Evolutionary conservation across 2,113 vertebrate species (phyloP), one percentile per base, ranked within the genome.

Genomic region (Pomatostomus ruficeps): DNA sequence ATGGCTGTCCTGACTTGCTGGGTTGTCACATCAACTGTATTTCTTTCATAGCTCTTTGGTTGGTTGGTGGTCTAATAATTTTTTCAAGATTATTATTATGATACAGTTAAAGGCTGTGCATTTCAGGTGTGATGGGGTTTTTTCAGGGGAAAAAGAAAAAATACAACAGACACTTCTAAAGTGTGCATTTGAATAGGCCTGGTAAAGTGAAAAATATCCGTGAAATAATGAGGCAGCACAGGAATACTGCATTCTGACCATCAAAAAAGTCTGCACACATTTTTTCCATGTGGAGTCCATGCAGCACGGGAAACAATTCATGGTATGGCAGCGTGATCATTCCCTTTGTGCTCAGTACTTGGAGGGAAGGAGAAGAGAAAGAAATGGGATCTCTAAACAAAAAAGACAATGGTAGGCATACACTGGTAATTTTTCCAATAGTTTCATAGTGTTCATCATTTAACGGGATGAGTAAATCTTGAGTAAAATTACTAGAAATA

Each of bases 211-310:
- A 91, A 95, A 77, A 51, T 49, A 58, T 22, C 54, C 26, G 11
- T 61, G 81, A 70, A 91, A 93, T 91, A 89, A 93, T 51, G 65
- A 90, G 78, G 85, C 46, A 88, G 71, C 48, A 59, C 20, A 91
- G 59, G 63, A 95, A 70, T 85, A 20, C n/a, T 74, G 31, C 8
- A 13, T 90, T 80, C 68, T 85, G 63, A 74, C 63, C 35, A 83
- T 77, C 43, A 80, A 24, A 92, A 96, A 89, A 73, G 9, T 46
- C 62, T 88, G 87, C 61, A 62, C 45, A 46, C 6, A 4, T 57
- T 89, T 93, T 93, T 94, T 78, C 77, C n/a, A 55, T n/a, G 49
- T 79, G 71, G 62, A 79, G 23, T 51, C 36, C 49, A 48, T 40
- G 49, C 13, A 66, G 71, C 71, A 66, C 20, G 67, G 62, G 42